These are phyloP conservation scores for Scaptomyza parva DNA, from an alignment of 2,888 invertebrate species.

Conservation along the genomic window DNA sequence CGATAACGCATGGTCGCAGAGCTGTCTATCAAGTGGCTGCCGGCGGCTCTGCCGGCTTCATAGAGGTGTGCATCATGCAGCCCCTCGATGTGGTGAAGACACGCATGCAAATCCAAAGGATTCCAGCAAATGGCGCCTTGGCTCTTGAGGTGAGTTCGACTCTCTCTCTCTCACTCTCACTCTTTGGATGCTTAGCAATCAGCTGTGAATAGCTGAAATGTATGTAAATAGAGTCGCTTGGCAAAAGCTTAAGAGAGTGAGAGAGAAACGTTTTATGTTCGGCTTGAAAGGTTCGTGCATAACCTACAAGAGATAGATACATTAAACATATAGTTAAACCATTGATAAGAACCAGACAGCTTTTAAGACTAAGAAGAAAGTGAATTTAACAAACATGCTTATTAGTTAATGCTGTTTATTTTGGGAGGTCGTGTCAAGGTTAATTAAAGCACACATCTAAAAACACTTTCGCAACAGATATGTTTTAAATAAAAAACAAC, in stretches of 20 bases:
- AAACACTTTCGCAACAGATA: constrained; percentile 2
- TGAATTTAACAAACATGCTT: neutral
- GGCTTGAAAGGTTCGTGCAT: constrained; percentile 7
- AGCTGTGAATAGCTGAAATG: constrained; percentile 19
- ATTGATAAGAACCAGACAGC: too few relatives aligned
- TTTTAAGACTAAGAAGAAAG: constrained; percentile 7
- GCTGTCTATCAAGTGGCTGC: constrained; percentile 86
- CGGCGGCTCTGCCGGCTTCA: constrained; percentile 96
- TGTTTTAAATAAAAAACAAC: neutral
- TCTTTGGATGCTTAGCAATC: too few relatives aligned
- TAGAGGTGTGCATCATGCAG: constrained; percentile 98
- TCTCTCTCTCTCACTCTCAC: neutral
- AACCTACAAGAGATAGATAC: too few relatives aligned
- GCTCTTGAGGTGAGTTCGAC: constrained; percentile 69
- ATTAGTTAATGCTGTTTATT: constrained; percentile 9
- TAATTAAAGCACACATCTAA: constrained; percentile 11
- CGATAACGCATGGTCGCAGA: constrained; percentile 75
- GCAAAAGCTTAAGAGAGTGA: neutral
- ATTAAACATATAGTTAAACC: too few relatives aligned
- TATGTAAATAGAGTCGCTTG: constrained; percentile 14
- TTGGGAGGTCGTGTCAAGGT: constrained; percentile 65
- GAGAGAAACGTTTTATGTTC: neutral
- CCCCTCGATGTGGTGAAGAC: constrained; percentile 97
- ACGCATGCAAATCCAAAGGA: constrained; percentile 90
- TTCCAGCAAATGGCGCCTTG: constrained; percentile 4